Base-by-base conservation (phyloP, 2,113 vertebrate genomes). In the Stegastes partitus region DNA sequence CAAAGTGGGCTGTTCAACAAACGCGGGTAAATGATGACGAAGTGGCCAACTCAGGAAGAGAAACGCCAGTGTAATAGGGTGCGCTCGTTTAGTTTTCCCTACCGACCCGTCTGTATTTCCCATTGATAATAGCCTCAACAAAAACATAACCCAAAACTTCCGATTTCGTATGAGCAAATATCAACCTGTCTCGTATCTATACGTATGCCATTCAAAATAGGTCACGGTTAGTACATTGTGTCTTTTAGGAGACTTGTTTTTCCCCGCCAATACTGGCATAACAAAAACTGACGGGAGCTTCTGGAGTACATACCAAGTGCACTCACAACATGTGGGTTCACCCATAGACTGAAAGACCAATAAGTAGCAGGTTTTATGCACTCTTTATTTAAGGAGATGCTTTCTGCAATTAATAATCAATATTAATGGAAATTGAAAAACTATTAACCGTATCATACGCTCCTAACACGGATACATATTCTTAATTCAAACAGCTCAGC, bases 1-100 rank as follows among this genome's bases (percentile, higher is more conserved):
- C 79, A 56, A 67, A 47, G 55, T 16, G 64, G 47, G 45, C 2
- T 64, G 77, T 90, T 88, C 70, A 79, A 87, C 79, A 28, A 79
- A 85, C 88, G 87, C 92, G 90, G 85, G 89, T 82, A 85, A 88
- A 83, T 1, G 18, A 23, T 88, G 90, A 91, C 85, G 90, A 14
- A 0, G 2, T 3, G 11, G 3, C 23, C 4, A 44, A 58, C 2
- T 0, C 83, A 45, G 82, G 87, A 92, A 93, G 74, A 51, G 55
- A n/a, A 55, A 5, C 1, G 0, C 1, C 19, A 53, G 44, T 56
- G 23, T n/a, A 8, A 0, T 0, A 11, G 70, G 3, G 72, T 0
- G 56, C 74, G 21, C 71, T 91, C 42, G 89, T 65, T 92, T 86
- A 15, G 42, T 7, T 10, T 5, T 26, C 50, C 31, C 1, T 34